These are phyloP conservation scores for Micromussa lordhowensis DNA, from an alignment of 92 coral and sea anemone species.

Conservation along the genomic window DNA sequence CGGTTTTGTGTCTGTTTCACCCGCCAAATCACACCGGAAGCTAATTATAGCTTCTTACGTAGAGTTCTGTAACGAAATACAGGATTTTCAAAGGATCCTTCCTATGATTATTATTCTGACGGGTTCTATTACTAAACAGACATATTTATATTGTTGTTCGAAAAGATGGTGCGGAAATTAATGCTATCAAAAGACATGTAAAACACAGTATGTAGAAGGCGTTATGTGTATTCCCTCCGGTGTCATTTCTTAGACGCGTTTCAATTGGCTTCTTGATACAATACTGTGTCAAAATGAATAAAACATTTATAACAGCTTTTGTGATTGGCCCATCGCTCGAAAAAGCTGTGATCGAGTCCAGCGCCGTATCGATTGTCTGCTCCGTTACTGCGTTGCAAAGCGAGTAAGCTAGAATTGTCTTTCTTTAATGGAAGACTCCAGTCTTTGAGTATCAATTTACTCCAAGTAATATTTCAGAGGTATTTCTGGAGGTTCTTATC, in stretches of 20 bases:
- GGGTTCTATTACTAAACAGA: background rate
- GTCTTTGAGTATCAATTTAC: background rate
- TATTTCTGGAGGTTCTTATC: background rate
- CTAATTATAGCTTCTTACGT: background rate
- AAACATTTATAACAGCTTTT: constrained; percentile 6
- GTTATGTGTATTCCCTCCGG: background rate
- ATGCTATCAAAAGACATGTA: background rate
- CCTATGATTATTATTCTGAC: background rate
- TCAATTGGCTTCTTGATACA: constrained; percentile 31
- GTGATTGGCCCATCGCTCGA: constrained; percentile 18
- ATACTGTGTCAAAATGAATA: constrained; percentile 9
- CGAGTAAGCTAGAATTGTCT: constrained; percentile 13
- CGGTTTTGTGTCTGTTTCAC: background rate
- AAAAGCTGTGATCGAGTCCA: constrained; percentile 26
- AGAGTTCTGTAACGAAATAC: background rate
- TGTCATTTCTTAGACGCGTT: constrained; percentile 19
- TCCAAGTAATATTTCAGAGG: background rate
- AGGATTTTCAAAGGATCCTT: background rate
- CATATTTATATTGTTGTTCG: background rate
- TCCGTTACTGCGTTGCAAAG: constrained; percentile 45
- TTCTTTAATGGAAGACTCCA: constrained; percentile 4
- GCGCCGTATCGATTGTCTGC: constrained; percentile 40
- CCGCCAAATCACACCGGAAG: background rate
- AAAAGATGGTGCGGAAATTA: background rate
- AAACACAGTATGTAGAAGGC: background rate